phyloP scores from a whole-genome alignment of 2,113 vertebrate genomes.

The Microcebus griseorufus region DNA sequence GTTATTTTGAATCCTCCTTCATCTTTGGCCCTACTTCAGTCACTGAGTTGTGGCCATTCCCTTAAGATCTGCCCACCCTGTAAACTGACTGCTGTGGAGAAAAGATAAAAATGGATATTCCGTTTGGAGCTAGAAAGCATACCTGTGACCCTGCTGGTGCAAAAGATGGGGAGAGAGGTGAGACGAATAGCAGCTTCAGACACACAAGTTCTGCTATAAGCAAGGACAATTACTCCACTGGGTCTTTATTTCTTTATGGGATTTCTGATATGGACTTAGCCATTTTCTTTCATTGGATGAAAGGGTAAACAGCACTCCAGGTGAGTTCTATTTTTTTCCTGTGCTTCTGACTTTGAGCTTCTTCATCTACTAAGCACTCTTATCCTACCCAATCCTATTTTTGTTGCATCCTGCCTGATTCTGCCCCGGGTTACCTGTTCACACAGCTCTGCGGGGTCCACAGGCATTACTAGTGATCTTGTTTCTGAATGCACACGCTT shows the following conservation, averaged over 20 bases:
- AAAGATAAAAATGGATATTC: not conserved
- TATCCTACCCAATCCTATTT: not conserved
- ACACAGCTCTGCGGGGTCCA: not conserved
- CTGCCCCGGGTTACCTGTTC: conserved; percentile 22
- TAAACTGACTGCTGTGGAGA: not conserved
- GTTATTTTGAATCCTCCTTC: conserved; percentile 12
- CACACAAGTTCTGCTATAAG: not conserved
- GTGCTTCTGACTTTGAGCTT: not conserved
- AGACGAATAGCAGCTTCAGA: not conserved
- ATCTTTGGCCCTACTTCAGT: not conserved
- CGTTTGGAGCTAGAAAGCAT: not conserved
- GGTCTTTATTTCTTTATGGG: not conserved
- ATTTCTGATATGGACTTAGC: not conserved
- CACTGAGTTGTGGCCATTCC: not conserved
- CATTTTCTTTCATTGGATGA: conserved; percentile 39
- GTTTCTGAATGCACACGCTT: not conserved
- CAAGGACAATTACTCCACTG: not conserved
- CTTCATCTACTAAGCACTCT: not conserved
- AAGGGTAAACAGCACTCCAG: conserved; percentile 25
- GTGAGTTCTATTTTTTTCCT: conserved; percentile 33
- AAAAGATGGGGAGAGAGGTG: not conserved
- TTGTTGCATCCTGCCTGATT: not conserved
- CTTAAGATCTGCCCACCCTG: not conserved
- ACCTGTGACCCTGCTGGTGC: not conserved
- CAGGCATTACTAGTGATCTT: not conserved